phyloP scores from a whole-genome alignment of 2,888 invertebrate species.

The Diadegma fenestrale region DNA sequence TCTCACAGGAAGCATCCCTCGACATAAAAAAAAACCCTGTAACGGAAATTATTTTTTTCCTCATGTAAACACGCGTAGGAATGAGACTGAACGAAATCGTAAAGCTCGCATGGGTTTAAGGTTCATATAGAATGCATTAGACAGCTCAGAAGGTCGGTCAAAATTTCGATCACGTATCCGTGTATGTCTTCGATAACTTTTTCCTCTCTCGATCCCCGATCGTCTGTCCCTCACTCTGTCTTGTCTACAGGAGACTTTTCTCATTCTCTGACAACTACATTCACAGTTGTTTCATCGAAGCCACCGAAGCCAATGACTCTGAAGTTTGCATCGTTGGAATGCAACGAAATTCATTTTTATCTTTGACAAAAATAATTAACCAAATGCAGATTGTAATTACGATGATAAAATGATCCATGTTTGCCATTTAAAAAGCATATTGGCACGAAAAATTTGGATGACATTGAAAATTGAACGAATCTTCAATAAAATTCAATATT shows the following conservation, averaged over 20 bases:
- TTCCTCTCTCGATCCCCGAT: constrained; percentile 58
- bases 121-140: constrained; percentile 69
- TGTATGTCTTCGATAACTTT: constrained; percentile 8
- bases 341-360: too few relatives aligned
- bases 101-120: constrained; percentile 6
- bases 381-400: too few relatives aligned
- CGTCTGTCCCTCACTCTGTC: constrained; percentile 62
- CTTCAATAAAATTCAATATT: too few relatives aligned
- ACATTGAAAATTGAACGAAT: too few relatives aligned
- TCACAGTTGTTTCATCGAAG: background rate
- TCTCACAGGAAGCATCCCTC: too few relatives aligned
- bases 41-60: background rate
- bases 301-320: too few relatives aligned
- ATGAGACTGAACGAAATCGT: constrained; percentile 11
- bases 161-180: constrained; percentile 67
- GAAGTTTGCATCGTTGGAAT: too few relatives aligned
- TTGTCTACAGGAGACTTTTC: constrained; percentile 2
- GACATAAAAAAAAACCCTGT: background rate
- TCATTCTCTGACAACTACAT: background rate
- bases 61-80: background rate
- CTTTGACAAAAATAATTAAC: too few relatives aligned
- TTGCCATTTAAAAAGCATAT: too few relatives aligned
- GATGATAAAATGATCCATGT: too few relatives aligned
- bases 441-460: too few relatives aligned
- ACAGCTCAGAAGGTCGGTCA: constrained; percentile 58